phyloP scores from a whole-genome alignment of 2,888 invertebrate genomes.

The Ophion costatus region DNA sequence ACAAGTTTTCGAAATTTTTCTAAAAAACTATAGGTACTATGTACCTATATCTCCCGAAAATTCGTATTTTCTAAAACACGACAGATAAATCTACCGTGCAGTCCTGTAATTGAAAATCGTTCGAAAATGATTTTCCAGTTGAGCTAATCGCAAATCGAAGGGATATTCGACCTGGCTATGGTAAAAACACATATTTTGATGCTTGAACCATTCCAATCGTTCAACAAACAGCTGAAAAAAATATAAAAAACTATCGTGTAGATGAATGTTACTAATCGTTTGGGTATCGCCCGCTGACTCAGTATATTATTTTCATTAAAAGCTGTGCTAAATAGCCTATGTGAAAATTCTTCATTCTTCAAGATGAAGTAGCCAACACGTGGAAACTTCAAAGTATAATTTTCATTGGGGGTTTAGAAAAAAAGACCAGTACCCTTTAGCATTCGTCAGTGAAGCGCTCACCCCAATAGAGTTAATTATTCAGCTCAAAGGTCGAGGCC shows the following conservation, averaged over 20 bases:
- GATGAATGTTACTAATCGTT: neutral
- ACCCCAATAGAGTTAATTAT: constrained; percentile 34
- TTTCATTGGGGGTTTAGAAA: neutral
- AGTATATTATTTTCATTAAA: neutral
- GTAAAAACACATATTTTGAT: no score
- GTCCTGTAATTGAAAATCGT: neutral
- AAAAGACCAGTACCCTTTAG: neutral
- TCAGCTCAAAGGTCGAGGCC: constrained; percentile 69
- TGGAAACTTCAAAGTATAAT: neutral
- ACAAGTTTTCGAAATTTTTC: neutral
- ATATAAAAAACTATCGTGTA: neutral
- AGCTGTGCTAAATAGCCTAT: neutral
- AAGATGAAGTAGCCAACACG: neutral
- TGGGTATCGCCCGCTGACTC: neutral
- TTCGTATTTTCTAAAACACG: neutral
- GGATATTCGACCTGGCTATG: no score
- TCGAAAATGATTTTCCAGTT: neutral
- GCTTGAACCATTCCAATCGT: no score
- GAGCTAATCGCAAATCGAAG: neutral
- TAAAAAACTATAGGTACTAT: no score
- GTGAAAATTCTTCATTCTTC: neutral
- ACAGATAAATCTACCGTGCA: neutral
- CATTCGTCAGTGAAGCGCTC: neutral
- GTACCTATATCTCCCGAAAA: neutral
- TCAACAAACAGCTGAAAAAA: neutral